Percentiles rank a stretch among this genome's conserved stretches.
Evolutionary conservation across 2,888 invertebrate species (phyloP).

Genomic region (Drosophila subsilvestris): DNA sequence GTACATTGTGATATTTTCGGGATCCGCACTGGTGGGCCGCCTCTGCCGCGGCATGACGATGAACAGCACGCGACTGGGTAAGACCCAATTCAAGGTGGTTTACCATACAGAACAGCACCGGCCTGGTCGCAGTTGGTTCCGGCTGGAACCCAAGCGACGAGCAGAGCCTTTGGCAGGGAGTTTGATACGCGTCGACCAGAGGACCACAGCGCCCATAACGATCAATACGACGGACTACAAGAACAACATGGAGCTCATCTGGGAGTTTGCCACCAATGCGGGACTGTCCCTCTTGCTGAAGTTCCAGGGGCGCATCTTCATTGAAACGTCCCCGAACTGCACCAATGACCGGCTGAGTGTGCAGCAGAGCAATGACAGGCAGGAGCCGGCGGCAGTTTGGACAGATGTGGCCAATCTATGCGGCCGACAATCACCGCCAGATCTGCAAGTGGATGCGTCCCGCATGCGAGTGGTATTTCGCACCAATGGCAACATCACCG

Average conservation of each 20-base stretch:
- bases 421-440: constrained; percentile 87
- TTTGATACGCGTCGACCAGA: constrained; percentile 81
- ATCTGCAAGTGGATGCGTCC: constrained; percentile 88
- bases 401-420: constrained; percentile 86
- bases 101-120: constrained; percentile 86
- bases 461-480: constrained; percentile 89
- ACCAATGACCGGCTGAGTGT: constrained; percentile 90
- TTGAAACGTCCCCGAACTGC: constrained; percentile 89
- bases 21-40: constrained; percentile 85
- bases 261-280: constrained; percentile 87
- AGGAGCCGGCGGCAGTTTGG: constrained; percentile 81
- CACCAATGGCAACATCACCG: constrained; percentile 87
- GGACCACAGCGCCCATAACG: constrained; percentile 24
- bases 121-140: constrained; percentile 49
- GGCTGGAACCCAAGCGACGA: constrained; percentile 32
- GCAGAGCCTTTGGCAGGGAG: constrained; percentile 85
- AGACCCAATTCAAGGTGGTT: constrained; percentile 86
- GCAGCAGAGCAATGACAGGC: constrained; percentile 85
- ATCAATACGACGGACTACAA: constrained; percentile 85
- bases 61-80: constrained; percentile 46
- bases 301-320: constrained; percentile 89
- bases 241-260: constrained; percentile 91
- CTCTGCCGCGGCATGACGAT: constrained; percentile 85
- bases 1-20: constrained; percentile 85
- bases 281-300: constrained; percentile 88